Evolutionary conservation across 2,888 invertebrate genomes (phyloP).

Genomic region (Liopterus haemorrhoidalis): DNA sequence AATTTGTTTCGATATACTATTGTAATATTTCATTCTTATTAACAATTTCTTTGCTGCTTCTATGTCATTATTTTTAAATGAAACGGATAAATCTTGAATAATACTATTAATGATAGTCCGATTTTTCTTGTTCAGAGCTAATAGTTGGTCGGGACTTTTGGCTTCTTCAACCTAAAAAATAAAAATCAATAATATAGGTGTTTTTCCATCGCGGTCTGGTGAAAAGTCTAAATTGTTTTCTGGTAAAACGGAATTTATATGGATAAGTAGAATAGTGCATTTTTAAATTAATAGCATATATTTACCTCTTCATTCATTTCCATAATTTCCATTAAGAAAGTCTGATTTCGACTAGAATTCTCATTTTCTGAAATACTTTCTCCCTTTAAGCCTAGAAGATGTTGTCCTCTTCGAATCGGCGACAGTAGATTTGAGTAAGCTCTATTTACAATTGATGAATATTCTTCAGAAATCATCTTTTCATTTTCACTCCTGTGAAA

Average conservation of each 20-base stretch:
- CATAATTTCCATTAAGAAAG: constrained; percentile 62
- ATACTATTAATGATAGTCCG: constrained; percentile 51
- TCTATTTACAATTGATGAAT: constrained; percentile 84
- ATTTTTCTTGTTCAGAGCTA: constrained; percentile 54
- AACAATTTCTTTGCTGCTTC: constrained; percentile 60
- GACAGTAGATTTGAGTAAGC: constrained; percentile 74
- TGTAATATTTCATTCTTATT: constrained; percentile 77
- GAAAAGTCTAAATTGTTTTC: no score
- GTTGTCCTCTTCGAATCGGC: constrained; percentile 75
- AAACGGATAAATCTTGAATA: constrained; percentile 53
- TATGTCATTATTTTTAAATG: constrained; percentile 61
- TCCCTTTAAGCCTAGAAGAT: constrained; percentile 68
- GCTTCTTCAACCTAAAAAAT: constrained; percentile 52
- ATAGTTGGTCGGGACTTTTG: constrained; percentile 52
- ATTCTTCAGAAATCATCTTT: constrained; percentile 70
- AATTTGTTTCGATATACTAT: constrained; percentile 71
- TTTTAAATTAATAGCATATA: no score
- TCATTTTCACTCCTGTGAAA: constrained; percentile 67
- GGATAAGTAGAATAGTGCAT: constrained; percentile 12
- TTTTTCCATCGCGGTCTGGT: no score
- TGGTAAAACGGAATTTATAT: no score
- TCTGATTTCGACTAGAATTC: constrained; percentile 37
- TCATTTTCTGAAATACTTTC: constrained; percentile 55
- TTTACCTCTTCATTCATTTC: constrained; percentile 85
- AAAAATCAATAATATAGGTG: constrained; percentile 17